Conservation (phyloP, 1,140 invertebrate genomes). For the Caenorhabditis briggsae region DNA sequence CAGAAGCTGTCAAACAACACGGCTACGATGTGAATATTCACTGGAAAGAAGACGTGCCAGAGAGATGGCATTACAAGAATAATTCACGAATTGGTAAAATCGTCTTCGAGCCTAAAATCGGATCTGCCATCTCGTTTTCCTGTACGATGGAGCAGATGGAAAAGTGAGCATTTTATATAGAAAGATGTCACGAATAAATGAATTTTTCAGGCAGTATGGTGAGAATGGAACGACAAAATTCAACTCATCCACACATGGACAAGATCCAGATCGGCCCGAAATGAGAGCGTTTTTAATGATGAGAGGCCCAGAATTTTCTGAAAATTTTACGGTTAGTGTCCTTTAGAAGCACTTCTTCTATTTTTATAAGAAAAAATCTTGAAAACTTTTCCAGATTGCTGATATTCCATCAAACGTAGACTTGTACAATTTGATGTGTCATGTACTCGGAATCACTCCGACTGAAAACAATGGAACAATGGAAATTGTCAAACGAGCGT, state of each 20-base stretch:
- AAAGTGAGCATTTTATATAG: neutral
- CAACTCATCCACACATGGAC: conserved; percentile 64
- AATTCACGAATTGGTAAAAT: conserved; percentile 53
- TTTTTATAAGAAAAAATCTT: neutral
- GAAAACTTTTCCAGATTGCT: conserved; percentile 19
- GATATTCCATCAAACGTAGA: conserved; percentile 63
- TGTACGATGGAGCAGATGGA: conserved; percentile 52
- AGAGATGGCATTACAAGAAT: conserved; percentile 58
- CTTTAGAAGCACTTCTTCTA: too few relatives aligned
- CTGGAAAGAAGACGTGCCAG: conserved; percentile 59
- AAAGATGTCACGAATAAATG: neutral
- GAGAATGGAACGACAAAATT: conserved; percentile 49
- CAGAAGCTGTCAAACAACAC: conserved; percentile 50
- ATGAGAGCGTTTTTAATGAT: conserved; percentile 61
- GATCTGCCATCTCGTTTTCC: conserved; percentile 57
- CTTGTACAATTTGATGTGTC: conserved; percentile 59
- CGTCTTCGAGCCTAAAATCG: conserved; percentile 58
- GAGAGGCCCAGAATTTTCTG: conserved; percentile 51
- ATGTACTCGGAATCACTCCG: conserved; percentile 50
- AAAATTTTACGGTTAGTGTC: conserved; percentile 17
- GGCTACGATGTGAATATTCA: conserved; percentile 59
- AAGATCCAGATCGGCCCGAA: conserved; percentile 59
- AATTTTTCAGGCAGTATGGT: conserved; percentile 57
- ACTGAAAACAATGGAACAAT: conserved; percentile 56
- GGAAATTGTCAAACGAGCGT: conserved; percentile 39